phyloP scores from a whole-genome alignment of 2,797 vertebrate genomes.

The Rachycentron canadum region DNA sequence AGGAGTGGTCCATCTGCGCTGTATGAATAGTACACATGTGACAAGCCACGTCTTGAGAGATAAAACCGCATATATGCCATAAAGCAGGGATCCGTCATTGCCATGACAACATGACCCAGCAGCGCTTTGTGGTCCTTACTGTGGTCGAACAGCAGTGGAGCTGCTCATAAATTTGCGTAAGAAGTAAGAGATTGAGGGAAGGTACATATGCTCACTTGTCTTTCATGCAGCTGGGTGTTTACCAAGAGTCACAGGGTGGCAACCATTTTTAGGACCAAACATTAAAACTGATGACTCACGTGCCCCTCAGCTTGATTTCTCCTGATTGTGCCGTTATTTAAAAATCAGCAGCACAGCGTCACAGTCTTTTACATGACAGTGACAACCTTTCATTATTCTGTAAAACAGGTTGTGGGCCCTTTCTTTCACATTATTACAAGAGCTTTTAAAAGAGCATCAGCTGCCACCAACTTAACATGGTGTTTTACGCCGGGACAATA shows the following conservation, averaged over 20 bases:
- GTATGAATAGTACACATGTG: constrained; percentile 22
- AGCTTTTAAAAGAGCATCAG: constrained; percentile 57
- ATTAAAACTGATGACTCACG: constrained; percentile 80
- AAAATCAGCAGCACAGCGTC: constrained; percentile 67
- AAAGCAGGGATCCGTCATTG: constrained; percentile 56
- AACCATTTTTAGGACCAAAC: constrained; percentile 76
- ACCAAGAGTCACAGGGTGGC: constrained; percentile 56
- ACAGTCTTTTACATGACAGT: constrained; percentile 46
- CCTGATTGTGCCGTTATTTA: constrained; percentile 74
- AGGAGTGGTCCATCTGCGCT: constrained; percentile 11
- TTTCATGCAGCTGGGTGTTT: constrained; percentile 67
- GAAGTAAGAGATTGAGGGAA: constrained; percentile 61
- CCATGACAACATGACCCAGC: constrained; percentile 43
- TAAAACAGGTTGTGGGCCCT: constrained; percentile 60
- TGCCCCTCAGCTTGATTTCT: constrained; percentile 69
- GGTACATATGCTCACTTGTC: constrained; percentile 46
- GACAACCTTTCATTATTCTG: constrained; percentile 68
- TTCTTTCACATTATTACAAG: constrained; percentile 72
- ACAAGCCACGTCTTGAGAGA: constrained; percentile 52
- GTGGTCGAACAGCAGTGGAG: constrained; percentile 68
- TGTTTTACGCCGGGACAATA: constrained; percentile 57
- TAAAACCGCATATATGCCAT: constrained; percentile 53
- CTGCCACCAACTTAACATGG: constrained; percentile 57
- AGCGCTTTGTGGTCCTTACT: constrained; percentile 57
- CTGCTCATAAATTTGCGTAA: constrained; percentile 67